phyloP scores from a whole-genome alignment of 2,888 invertebrate species.

The Volucella zonaria region DNA sequence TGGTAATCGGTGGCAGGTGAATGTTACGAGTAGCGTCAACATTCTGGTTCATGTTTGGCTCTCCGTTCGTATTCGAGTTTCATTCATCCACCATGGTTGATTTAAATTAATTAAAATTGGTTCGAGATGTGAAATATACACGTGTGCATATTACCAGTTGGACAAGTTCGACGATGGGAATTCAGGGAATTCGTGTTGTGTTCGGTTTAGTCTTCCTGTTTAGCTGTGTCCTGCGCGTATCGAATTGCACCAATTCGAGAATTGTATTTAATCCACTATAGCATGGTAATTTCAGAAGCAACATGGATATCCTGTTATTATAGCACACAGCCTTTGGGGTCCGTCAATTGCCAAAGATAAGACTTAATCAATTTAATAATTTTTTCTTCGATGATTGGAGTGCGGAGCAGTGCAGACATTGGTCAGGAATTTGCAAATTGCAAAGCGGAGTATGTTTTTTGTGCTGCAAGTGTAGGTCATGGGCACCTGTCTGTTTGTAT shows the following conservation, averaged over 20 bases:
- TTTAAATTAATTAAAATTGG: constrained; percentile 74
- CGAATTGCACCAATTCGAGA: constrained; percentile 34
- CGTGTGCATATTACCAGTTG: constrained; percentile 69
- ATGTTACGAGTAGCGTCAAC: not conserved
- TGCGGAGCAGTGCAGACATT: not conserved
- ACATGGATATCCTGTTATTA: constrained; percentile 65
- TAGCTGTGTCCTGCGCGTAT: constrained; percentile 10
- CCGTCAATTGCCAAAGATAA: constrained; percentile 55
- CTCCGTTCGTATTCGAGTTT: constrained; percentile 13
- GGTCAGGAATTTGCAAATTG: constrained; percentile 40
- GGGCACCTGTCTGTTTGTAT: constrained; percentile 37
- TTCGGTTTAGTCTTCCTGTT: not conserved
- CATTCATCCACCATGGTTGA: constrained; percentile 59
- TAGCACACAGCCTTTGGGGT: constrained; percentile 22
- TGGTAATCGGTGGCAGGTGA: constrained; percentile 74
- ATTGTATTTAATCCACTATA: constrained; percentile 57
- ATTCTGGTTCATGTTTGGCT: no score
- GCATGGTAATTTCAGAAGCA: constrained; percentile 65
- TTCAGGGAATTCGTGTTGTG: constrained; percentile 38
- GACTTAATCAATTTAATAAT: constrained; percentile 73
- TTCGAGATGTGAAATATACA: constrained; percentile 70
- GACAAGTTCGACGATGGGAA: constrained; percentile 70
- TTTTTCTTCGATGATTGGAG: constrained; percentile 51
- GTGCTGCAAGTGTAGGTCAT: constrained; percentile 9
- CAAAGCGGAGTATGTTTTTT: not conserved